A percentile compares a stretch with the other conserved stretches of the same genome.
Conservation (phyloP, 1,140 invertebrate species). For the Achroia grisella region DNA sequence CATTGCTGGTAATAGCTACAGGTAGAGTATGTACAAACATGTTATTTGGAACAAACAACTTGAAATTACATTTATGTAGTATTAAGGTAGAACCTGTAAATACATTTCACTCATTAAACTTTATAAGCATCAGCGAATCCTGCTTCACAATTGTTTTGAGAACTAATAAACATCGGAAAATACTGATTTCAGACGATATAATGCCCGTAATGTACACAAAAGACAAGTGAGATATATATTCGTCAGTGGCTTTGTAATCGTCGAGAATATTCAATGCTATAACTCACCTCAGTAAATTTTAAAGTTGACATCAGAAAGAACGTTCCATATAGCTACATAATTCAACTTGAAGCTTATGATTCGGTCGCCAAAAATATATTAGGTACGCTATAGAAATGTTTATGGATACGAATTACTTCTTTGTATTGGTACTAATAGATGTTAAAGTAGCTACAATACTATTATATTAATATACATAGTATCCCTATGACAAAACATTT, state of each 20-base stretch:
- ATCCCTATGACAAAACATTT: no score
- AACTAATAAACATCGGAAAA: conserved; percentile 58
- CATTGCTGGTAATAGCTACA: no score
- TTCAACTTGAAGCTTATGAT: conserved; percentile 23
- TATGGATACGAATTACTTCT: neutral
- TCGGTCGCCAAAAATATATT: neutral
- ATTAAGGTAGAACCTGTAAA: conserved; percentile 1
- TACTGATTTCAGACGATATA: conserved; percentile 54
- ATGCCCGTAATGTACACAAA: conserved; percentile 40
- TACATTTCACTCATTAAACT: conserved; percentile 27
- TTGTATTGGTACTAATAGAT: no score
- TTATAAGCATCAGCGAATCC: conserved; percentile 43
- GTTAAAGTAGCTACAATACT: no score
- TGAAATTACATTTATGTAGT: no score
- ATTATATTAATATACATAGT: no score
- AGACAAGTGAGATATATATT: conserved; percentile 63
- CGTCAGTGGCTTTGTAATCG: conserved; percentile 64
- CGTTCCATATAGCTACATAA: conserved; percentile 61
- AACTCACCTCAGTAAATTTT: conserved; percentile 65
- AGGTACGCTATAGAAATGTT: conserved; percentile 40
- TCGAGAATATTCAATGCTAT: conserved; percentile 54
- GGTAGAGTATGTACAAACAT: no score
- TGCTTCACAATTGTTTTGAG: conserved; percentile 42
- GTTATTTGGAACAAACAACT: no score
- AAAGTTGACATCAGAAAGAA: conserved; percentile 72